Evolutionary conservation across 2,113 vertebrate species (phyloP), one percentile per base, ranked within the genome.

Genomic region (Chelonoidis abingdonii): DNA sequence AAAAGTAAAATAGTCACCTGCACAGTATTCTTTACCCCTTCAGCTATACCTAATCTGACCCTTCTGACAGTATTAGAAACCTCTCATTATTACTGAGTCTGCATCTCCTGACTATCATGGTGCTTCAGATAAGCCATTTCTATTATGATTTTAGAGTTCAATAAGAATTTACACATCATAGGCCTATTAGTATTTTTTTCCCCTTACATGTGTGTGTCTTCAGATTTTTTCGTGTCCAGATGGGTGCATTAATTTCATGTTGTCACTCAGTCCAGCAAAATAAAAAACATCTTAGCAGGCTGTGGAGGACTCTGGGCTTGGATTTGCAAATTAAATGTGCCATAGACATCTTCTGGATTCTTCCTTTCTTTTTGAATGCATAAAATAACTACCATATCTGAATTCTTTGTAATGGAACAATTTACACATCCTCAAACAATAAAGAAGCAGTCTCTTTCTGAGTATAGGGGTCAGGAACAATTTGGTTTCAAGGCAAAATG

Each of bases 141-240:
- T 87, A 79, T 84, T 91, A 76, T 83, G 92, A 93, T 97, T 97
- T 96, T 93, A 88, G 87, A 95, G 89, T 96, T 97, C 95, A 96
- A 94, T 93, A 94, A 95, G 93, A 97, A 96, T 97, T 94, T 96
- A 96, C 90, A 93, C 92, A 89, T 95, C 94, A 95, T 81, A 94
- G 90, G 95, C 89, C 94, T 97, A 97, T 97, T 95, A 96, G 97
- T 97, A 96, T 95, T 94, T 94, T 96, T 94, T 94, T 95, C 75
- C 86, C 93, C 86, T 96, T 97, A 93, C 96, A 92, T 91, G 94
- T 92, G 87, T 95, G 93, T 95, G 95, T 97, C 96, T 97, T 95
- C 88, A 94, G 93, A 95, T 97, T 97, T 89, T 97, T 97, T 96
- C 95, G 94, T 95, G 92, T 89, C 95, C 97, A 97, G 97, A 97